These are phyloP conservation scores for Drosophila nikananu DNA, from an alignment of 1,140 invertebrate genomes.

Conservation along the genomic window DNA sequence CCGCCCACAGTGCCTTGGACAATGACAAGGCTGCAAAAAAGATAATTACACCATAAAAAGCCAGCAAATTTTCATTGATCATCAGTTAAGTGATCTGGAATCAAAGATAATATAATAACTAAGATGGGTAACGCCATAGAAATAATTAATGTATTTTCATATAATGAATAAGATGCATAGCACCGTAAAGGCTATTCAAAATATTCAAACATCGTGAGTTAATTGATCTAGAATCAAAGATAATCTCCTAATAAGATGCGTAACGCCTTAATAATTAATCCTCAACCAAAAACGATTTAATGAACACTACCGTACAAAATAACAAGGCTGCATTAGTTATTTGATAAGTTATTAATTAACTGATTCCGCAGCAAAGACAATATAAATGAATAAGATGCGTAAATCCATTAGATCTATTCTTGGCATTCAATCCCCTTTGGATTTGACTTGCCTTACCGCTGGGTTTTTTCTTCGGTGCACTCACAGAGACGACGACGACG, in stretches of 20 bases:
- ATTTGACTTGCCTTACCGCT: neutral
- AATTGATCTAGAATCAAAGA: no score
- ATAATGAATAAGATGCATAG: no score
- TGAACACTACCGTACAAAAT: neutral
- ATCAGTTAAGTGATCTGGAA: neutral
- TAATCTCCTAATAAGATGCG: no score
- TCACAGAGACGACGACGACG: constrained; percentile 42
- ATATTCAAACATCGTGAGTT: no score
- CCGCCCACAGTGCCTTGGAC: constrained; percentile 8
- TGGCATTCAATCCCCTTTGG: neutral
- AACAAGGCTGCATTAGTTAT: neutral
- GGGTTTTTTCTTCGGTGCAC: constrained; percentile 1
- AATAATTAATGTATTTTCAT: no score
- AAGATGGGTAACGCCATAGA: neutral
- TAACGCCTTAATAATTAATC: no score
- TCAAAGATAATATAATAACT: neutral
- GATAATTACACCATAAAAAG: constrained; percentile 47
- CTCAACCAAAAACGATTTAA: neutral
- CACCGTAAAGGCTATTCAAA: no score
- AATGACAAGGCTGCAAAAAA: constrained; percentile 65
- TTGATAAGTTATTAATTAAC: no score
- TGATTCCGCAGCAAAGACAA: neutral
- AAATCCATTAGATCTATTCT: neutral
- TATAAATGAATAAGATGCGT: neutral
- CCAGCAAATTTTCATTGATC: neutral